Percentiles rank a stretch among this genome's conserved stretches.
Conservation (phyloP, 37 sponge, comb jelly and placozoan species). For the Tethya wilhelma region DNA sequence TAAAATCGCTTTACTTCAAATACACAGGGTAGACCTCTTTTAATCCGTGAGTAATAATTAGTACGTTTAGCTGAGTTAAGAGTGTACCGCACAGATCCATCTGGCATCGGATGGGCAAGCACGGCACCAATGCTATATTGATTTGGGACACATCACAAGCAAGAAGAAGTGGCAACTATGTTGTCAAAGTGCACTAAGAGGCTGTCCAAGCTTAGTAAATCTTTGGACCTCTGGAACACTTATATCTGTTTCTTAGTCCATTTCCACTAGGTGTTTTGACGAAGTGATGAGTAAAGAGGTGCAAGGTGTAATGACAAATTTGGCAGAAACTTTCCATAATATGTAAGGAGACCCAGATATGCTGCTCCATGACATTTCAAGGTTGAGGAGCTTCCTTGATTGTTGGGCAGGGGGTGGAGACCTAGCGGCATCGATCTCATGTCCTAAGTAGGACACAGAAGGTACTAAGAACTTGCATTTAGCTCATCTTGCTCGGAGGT, state of each 20-base stretch:
- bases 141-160: conserved; percentile 11
- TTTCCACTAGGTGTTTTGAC: neutral
- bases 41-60: conserved; percentile 13
- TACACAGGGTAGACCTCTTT: conserved; percentile 20
- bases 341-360: conserved; percentile 15
- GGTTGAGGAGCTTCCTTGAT: conserved; percentile 6
- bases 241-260: conserved; percentile 6
- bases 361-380: neutral
- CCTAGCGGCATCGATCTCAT: conserved; percentile 2
- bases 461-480: neutral
- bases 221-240: conserved; percentile 23
- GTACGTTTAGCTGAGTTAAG: neutral
- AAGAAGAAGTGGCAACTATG: neutral
- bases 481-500: too few relatives aligned
- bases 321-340: conserved; percentile 26
- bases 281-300: neutral
- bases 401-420: neutral
- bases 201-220: conserved; percentile 1
- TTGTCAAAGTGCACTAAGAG: conserved; percentile 28
- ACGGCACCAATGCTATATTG: conserved; percentile 7
- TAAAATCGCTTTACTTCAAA: conserved; percentile 15
- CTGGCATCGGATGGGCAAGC: neutral
- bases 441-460: conserved; percentile 3
- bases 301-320: conserved; percentile 2
- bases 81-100: conserved; percentile 11